Conservation (phyloP, 2,113 vertebrate genomes). For the Phaethornis superciliosus region DNA sequence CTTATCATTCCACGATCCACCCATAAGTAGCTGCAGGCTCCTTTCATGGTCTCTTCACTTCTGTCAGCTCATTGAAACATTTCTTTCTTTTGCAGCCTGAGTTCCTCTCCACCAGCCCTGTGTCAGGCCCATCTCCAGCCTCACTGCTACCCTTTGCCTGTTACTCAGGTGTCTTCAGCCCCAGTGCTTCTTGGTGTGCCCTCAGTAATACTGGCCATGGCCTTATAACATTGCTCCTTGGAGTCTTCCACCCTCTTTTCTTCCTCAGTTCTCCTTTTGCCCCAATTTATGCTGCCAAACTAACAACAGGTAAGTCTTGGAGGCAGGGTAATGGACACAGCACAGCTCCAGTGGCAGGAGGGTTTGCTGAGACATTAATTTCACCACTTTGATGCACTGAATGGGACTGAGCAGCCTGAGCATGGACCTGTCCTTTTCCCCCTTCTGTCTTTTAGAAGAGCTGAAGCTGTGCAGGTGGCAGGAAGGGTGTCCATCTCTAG, state of each 20-base stretch:
- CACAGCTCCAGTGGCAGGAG: background rate
- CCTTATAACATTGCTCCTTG: background rate
- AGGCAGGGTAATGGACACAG: background rate
- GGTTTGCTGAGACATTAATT: background rate
- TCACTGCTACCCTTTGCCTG: background rate
- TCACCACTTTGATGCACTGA: background rate
- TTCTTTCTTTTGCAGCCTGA: background rate
- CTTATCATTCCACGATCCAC: background rate
- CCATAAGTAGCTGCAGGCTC: background rate
- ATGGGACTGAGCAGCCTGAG: background rate
- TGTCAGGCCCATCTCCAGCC: background rate
- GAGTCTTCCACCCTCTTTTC: background rate
- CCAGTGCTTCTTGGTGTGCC: background rate
- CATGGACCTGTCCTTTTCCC: rapidly evolving
- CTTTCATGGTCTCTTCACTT: background rate
- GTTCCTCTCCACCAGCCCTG: background rate
- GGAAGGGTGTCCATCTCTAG: background rate
- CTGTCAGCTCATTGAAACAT: background rate
- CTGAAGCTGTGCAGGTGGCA: background rate
- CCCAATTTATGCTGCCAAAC: background rate
- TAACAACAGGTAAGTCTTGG: background rate
- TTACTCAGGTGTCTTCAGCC: background rate
- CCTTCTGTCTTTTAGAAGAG: background rate
- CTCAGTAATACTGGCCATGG: background rate
- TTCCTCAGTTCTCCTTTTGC: background rate